Evolutionary conservation across 2,888 invertebrate genomes (phyloP).

Genomic region (Actias luna): DNA sequence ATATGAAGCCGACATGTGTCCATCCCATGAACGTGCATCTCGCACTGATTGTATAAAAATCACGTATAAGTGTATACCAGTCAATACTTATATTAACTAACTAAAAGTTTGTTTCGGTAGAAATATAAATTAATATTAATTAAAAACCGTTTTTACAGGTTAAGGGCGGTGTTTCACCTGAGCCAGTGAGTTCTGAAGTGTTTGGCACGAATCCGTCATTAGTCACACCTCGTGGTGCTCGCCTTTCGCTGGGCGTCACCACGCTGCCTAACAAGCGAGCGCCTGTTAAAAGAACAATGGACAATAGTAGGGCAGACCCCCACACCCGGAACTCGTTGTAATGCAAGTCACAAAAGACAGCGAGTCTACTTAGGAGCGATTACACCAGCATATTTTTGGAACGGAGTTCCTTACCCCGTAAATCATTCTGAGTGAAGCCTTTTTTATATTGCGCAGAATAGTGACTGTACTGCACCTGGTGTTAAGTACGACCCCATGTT

Average conservation of each 20-base stretch:
- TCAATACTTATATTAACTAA: not conserved
- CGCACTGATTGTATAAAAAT: not conserved
- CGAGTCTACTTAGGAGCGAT: slow-evolving; percentile 9
- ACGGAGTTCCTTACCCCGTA: no score
- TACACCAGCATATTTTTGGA: not conserved
- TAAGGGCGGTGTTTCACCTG: slow-evolving; percentile 9
- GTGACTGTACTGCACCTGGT: no score
- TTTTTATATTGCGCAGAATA: no score
- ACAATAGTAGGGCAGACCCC: slow-evolving; percentile 59
- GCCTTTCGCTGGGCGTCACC: slow-evolving; percentile 41
- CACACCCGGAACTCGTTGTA: slow-evolving; percentile 34
- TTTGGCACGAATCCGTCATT: slow-evolving; percentile 55
- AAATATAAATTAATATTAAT: slow-evolving; percentile 7
- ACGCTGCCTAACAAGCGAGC: slow-evolving; percentile 68
- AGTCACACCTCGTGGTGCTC: slow-evolving; percentile 57
- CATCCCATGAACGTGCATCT: not conserved
- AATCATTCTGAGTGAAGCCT: no score
- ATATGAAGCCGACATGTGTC: not conserved
- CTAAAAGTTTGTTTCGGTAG: not conserved
- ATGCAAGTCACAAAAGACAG: slow-evolving; percentile 26
- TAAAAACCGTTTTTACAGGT: slow-evolving; percentile 1
- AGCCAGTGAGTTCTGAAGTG: slow-evolving; percentile 26
- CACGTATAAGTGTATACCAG: not conserved
- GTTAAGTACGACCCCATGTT: no score
- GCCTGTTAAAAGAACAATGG: slow-evolving; percentile 80